Evolutionary conservation across 1,140 invertebrate species (phyloP).

Genomic region (Medauroidea extradentata): DNA sequence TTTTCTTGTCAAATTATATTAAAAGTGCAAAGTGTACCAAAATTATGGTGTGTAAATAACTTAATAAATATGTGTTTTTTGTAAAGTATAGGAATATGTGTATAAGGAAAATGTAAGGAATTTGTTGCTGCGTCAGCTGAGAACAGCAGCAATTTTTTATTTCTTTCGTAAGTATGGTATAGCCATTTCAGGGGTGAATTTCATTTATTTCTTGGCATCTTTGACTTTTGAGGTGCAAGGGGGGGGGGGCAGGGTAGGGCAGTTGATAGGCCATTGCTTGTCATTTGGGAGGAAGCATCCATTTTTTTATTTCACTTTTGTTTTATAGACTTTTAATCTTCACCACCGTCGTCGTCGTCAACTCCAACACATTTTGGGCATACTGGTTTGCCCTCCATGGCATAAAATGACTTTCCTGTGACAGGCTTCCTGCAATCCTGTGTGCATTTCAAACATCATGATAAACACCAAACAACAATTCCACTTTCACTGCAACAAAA

Average conservation of each 20-base stretch:
- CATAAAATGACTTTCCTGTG: conserved; percentile 91
- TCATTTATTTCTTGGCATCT: too few relatives aligned
- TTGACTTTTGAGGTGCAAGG: neutral
- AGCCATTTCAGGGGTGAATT: neutral
- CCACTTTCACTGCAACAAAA: too few relatives aligned
- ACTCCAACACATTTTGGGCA: conserved; percentile 86
- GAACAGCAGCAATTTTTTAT: too few relatives aligned
- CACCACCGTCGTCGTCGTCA: conserved; percentile 74
- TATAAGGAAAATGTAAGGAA: neutral
- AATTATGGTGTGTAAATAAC: too few relatives aligned
- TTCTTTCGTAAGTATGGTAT: too few relatives aligned
- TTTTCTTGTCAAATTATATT: too few relatives aligned
- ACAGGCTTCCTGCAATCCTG: conserved; percentile 92
- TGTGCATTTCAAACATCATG: neutral
- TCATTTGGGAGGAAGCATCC: conserved; percentile 4
- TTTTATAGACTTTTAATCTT: conserved; percentile 18
- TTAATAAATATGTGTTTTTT: too few relatives aligned
- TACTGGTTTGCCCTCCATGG: conserved; percentile 87
- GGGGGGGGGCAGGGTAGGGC: conserved; percentile 6
- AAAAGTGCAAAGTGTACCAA: too few relatives aligned
- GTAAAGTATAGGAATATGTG: too few relatives aligned
- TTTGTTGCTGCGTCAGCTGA: conserved; percentile 7
- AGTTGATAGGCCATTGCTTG: conserved; percentile 26
- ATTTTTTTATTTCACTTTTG: conserved; percentile 12
- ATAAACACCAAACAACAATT: too few relatives aligned